Evolutionary conservation across 2,113 vertebrate genomes (phyloP).

Genomic region (Pongo abelii): DNA sequence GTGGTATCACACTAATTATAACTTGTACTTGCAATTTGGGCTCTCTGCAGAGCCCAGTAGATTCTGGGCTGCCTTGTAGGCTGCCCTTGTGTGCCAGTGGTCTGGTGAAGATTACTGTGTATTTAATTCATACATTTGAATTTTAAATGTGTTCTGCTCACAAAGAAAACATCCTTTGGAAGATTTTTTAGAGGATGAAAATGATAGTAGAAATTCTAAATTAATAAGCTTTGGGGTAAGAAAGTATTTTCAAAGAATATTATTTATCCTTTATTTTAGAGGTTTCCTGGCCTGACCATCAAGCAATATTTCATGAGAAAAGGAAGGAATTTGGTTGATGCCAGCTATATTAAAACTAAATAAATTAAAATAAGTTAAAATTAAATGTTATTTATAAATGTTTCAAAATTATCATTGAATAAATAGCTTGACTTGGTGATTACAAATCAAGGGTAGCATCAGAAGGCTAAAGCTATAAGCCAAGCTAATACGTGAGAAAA

Average conservation of each 20-base stretch:
- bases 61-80: not conserved
- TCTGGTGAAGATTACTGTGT: not conserved
- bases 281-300: not conserved
- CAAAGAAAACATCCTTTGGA: not conserved
- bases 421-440: not conserved
- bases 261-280: not conserved
- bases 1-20: not conserved
- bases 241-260: slow-evolving; percentile 7
- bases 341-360: not conserved
- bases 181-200: not conserved
- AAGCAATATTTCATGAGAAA: not conserved
- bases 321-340: not conserved
- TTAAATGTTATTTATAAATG: not conserved
- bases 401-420: not conserved
- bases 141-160: not conserved
- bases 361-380: slow-evolving; percentile 28
- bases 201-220: not conserved
- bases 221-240: not conserved
- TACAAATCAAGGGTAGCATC: not conserved
- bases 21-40: not conserved
- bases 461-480: not conserved
- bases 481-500: not conserved
- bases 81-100: not conserved
- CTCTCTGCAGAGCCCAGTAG: not conserved
- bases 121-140: not conserved